Evolutionary conservation across 2,113 vertebrate genomes (phyloP).

Genomic region (Amphilophus citrinellus): DNA sequence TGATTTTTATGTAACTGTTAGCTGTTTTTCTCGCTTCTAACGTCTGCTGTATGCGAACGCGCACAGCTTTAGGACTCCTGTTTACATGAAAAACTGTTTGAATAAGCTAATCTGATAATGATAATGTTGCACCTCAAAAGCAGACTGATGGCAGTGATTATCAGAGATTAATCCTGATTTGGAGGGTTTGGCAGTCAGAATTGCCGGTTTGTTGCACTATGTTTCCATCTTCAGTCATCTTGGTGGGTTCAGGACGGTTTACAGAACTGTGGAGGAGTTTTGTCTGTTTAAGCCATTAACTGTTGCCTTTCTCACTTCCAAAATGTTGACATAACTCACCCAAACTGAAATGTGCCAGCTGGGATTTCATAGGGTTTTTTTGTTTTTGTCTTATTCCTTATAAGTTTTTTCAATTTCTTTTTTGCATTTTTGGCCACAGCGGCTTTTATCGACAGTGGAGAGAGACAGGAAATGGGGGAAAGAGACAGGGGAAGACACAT

Average conservation of each 20-base stretch:
- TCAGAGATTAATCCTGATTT: neutral
- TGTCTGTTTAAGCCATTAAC: constrained; percentile 40
- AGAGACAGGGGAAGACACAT: too few relatives aligned
- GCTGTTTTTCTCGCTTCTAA: neutral
- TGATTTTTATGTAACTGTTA: neutral
- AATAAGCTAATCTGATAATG: neutral
- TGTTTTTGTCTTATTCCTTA: too few relatives aligned
- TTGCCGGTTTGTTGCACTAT: neutral
- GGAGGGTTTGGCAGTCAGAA: neutral
- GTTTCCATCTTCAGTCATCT: neutral
- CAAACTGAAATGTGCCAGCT: constrained; percentile 21
- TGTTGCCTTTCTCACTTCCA: neutral
- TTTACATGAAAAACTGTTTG: constrained; percentile 10
- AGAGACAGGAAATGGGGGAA: too few relatives aligned
- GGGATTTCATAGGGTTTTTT: neutral
- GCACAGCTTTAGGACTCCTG: neutral
- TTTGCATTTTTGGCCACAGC: too few relatives aligned
- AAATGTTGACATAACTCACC: neutral
- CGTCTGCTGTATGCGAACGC: constrained; percentile 5
- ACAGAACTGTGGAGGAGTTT: neutral
- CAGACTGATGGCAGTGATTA: neutral
- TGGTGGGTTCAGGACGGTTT: neutral
- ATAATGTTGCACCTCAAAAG: neutral
- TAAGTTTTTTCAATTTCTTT: neutral
- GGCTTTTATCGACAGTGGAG: too few relatives aligned